Conservation (phyloP, 2,797 vertebrate species). For the Acipenser transmontanus region DNA sequence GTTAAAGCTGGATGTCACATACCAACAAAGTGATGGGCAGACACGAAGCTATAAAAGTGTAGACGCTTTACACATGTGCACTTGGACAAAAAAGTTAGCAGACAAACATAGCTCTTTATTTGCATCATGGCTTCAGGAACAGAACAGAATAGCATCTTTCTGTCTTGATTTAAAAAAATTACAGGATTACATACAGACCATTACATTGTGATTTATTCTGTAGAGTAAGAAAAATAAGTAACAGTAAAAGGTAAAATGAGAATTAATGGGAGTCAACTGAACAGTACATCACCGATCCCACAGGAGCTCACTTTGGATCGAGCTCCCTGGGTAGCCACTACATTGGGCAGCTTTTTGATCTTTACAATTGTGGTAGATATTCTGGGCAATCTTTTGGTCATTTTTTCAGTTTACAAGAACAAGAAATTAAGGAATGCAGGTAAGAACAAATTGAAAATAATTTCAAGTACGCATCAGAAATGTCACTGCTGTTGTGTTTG, state of each 20-base stretch:
- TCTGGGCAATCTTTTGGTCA: conserved; percentile 87
- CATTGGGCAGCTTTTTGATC: conserved; percentile 83
- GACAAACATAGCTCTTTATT: conserved; percentile 19
- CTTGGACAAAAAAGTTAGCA: conserved; percentile 32
- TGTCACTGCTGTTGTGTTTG: no score
- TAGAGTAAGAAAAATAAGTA: conserved; percentile 40
- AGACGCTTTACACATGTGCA: conserved; percentile 31
- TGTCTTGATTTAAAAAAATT: conserved; percentile 26
- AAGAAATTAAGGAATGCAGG: conserved; percentile 92
- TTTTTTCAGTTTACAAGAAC: conserved; percentile 86
- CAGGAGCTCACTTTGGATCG: conserved; percentile 51
- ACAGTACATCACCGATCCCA: conserved; percentile 58
- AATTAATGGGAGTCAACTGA: conserved; percentile 71
- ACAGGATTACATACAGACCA: conserved; percentile 17
- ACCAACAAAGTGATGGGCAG: conserved; percentile 53
- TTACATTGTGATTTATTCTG: conserved; percentile 30
- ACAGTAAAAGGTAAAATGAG: conserved; percentile 60
- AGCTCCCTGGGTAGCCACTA: conserved; percentile 75
- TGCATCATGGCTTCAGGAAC: conserved; percentile 34
- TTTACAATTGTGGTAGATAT: conserved; percentile 89
- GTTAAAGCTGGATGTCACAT: conserved; percentile 55
- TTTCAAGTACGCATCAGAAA: background rate
- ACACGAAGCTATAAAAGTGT: conserved; percentile 47
- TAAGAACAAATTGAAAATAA: conserved; percentile 43
- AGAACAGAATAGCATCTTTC: conserved; percentile 30